Conservation (phyloP, 2,797 vertebrate genomes). For the Nannoperca australis region DNA sequence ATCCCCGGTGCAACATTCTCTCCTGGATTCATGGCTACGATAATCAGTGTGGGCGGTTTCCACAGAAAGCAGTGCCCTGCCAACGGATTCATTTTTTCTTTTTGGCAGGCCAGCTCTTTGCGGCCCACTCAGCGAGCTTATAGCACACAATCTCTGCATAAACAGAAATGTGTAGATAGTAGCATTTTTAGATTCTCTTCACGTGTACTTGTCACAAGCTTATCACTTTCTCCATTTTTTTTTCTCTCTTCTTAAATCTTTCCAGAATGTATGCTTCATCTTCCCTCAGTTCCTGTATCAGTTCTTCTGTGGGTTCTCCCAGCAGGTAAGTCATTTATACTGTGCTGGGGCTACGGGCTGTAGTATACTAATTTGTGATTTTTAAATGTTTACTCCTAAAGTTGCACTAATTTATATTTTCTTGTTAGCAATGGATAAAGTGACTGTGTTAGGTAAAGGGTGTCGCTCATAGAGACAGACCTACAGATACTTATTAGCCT, state of each 20-base stretch:
- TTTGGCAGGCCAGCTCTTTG: slow-evolving; percentile 65
- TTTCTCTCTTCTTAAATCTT: slow-evolving; percentile 44
- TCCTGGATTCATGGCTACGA: slow-evolving; percentile 65
- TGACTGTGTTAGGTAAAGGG: neutral
- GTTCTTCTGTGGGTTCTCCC: slow-evolving; percentile 99
- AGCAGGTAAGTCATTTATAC: slow-evolving; percentile 89
- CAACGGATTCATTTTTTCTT: slow-evolving; percentile 67
- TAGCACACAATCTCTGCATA: slow-evolving; percentile 59
- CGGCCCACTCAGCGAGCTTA: slow-evolving; percentile 75
- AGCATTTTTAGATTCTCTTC: slow-evolving; percentile 66
- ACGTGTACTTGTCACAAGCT: slow-evolving; percentile 60
- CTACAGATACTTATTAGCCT: neutral
- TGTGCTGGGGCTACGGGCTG: neutral
- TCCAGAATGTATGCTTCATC: slow-evolving; percentile 99
- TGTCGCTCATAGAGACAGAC: neutral
- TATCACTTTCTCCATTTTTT: slow-evolving; percentile 43
- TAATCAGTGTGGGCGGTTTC: slow-evolving; percentile 76
- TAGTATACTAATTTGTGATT: neutral
- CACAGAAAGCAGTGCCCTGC: slow-evolving; percentile 60
- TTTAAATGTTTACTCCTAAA: slow-evolving; percentile 1
- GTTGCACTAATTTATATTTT: neutral
- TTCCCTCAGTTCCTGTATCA: slow-evolving; percentile 99
- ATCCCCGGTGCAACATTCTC: slow-evolving; percentile 63
- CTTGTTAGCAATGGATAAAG: neutral
- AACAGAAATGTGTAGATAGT: slow-evolving; percentile 71